Evolutionary conservation across 2,797 vertebrate genomes (phyloP).

Genomic region (Antennarius maculatus): DNA sequence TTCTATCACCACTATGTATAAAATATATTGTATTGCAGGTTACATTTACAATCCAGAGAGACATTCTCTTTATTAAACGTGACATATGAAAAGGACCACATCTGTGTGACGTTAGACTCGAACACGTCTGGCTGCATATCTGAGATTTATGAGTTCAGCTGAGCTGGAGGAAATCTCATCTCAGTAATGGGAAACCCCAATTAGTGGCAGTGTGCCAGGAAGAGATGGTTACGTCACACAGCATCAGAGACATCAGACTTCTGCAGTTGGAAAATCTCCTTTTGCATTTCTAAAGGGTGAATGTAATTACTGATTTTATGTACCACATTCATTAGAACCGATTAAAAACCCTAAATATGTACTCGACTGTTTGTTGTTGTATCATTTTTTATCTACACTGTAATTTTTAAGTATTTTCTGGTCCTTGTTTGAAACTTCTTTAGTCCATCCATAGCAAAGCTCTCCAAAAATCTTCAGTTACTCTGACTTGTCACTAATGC

Average conservation of each 20-base stretch:
- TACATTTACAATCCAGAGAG: too few relatives aligned
- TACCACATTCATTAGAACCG: neutral
- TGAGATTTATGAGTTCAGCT: constrained; percentile 25
- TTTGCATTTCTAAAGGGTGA: neutral
- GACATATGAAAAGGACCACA: neutral
- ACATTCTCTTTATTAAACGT: neutral
- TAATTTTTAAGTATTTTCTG: neutral
- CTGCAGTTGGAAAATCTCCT: constrained; percentile 17
- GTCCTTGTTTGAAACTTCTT: neutral
- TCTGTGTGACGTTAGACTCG: constrained; percentile 16
- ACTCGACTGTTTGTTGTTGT: neutral
- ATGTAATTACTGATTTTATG: neutral
- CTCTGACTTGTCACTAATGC: constrained; percentile 18
- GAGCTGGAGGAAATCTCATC: constrained; percentile 43
- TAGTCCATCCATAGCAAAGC: neutral
- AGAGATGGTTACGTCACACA: constrained; percentile 16
- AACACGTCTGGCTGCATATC: constrained; percentile 4
- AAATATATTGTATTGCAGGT: neutral
- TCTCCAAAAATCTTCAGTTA: constrained; percentile 1
- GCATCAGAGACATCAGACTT: constrained; percentile 1
- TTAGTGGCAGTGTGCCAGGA: constrained; percentile 47
- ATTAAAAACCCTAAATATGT: neutral
- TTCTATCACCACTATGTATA: neutral
- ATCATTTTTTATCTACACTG: neutral
- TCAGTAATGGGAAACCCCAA: constrained; percentile 44